Conservation (phyloP, 2,113 vertebrate genomes). For the Syngnathus scovelli region DNA sequence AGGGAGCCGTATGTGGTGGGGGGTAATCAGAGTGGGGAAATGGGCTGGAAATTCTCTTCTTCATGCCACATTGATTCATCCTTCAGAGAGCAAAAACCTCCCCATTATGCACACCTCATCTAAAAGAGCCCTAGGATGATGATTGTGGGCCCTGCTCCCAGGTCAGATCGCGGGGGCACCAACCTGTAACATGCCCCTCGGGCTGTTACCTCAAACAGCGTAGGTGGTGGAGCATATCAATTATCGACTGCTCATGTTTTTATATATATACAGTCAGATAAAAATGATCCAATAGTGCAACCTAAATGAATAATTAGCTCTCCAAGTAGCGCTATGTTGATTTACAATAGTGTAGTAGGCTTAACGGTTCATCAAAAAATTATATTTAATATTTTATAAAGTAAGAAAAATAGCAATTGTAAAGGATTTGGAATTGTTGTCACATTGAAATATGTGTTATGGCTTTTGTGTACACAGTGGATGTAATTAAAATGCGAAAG, state of each 20-base stretch:
- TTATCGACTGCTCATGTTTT: background rate
- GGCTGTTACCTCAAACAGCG: background rate
- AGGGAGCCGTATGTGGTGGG: constrained; percentile 4
- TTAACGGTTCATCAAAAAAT: no score
- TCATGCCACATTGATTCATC: constrained; percentile 14
- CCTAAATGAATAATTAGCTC: no score
- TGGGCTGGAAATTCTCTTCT: constrained; percentile 11
- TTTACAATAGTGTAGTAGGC: no score
- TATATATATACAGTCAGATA: background rate
- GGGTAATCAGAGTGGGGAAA: constrained; percentile 9
- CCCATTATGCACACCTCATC: constrained; percentile 8
- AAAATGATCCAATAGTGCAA: background rate
- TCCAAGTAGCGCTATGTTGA: no score
- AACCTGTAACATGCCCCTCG: background rate
- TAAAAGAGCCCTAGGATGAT: constrained; percentile 1
- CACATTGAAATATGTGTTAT: constrained; percentile 23
- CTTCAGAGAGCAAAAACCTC: constrained; percentile 9
- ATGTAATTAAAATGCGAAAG: constrained; percentile 19
- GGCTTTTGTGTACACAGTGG: constrained; percentile 8
- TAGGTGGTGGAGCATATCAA: background rate
- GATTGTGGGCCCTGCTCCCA: background rate
- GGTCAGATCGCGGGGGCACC: constrained; percentile 1
- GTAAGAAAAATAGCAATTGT: constrained; percentile 40
- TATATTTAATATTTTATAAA: background rate
- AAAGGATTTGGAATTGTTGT: constrained; percentile 21